Conservation (phyloP, 1,140 invertebrate species). For the Drosophila miranda region DNA sequence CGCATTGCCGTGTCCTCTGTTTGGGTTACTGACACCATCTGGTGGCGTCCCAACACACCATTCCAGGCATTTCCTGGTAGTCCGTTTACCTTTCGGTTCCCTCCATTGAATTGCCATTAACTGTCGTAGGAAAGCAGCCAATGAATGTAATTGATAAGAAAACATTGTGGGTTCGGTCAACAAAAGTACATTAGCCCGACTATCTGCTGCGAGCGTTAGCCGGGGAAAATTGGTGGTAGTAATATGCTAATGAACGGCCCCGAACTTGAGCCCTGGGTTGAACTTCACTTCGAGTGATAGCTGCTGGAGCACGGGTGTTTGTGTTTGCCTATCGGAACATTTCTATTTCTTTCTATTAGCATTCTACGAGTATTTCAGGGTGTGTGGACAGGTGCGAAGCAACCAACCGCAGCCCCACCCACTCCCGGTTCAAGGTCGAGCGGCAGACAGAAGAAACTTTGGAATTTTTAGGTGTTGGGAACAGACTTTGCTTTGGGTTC, state of each 20-base stretch:
- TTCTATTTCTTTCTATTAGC: constrained; percentile 43
- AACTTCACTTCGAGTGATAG: constrained; percentile 53
- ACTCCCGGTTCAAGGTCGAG: constrained; percentile 62
- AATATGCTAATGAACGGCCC: constrained; percentile 77
- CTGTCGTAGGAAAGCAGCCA: constrained; percentile 1
- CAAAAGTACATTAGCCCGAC: constrained; percentile 68
- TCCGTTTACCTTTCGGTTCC: constrained; percentile 17
- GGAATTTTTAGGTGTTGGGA: constrained; percentile 23
- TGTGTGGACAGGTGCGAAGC: constrained; percentile 61
- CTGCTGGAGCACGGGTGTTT: neutral
- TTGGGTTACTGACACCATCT: constrained; percentile 68
- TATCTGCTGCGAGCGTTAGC: constrained; percentile 19
- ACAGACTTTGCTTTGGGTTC: constrained; percentile 10
- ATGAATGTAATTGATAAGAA: constrained; percentile 67
- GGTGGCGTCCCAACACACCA: constrained; percentile 27
- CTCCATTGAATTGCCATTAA: constrained; percentile 51
- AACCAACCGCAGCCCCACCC: constrained; percentile 18
- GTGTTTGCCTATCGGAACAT: constrained; percentile 53
- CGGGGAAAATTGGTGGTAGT: constrained; percentile 28
- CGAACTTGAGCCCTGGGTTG: constrained; percentile 64
- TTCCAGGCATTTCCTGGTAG: constrained; percentile 35
- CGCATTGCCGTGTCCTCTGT: constrained; percentile 58
- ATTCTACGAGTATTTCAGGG: constrained; percentile 4
- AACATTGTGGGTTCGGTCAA: constrained; percentile 43
- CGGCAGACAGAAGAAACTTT: constrained; percentile 22